Conservation (phyloP, 2,113 vertebrate species). For the Bufo gargarizans region DNA sequence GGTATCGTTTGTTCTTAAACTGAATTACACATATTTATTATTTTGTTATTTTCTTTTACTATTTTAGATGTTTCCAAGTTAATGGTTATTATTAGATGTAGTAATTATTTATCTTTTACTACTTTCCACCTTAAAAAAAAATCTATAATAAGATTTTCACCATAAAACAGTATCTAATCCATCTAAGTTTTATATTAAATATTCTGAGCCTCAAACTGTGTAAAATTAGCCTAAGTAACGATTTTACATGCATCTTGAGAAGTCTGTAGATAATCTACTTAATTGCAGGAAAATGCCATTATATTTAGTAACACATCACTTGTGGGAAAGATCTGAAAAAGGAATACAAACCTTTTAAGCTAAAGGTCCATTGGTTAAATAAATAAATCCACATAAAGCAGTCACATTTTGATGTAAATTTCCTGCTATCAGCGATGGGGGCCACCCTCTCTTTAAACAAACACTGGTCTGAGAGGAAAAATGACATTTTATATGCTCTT, state of each 20-base stretch:
- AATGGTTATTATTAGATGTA: too few species aligned
- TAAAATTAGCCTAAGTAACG: conserved; percentile 27
- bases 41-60: too few species aligned
- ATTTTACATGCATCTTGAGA: conserved; percentile 15
- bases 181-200: conserved; percentile 13
- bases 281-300: conserved; percentile 49
- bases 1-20: too few species aligned
- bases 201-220: not conserved
- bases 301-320: conserved; percentile 58
- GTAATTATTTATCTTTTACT: too few species aligned
- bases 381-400: conserved; percentile 57
- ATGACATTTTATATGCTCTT: conserved; percentile 22
- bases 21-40: too few species aligned
- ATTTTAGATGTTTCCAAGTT: too few species aligned
- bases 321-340: conserved; percentile 52
- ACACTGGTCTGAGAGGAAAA: conserved; percentile 53
- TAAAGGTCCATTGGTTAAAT: conserved; percentile 59
- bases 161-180: not conserved
- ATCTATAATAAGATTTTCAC: not conserved
- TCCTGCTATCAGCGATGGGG: conserved; percentile 51
- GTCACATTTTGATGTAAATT: conserved; percentile 57
- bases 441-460: conserved; percentile 54
- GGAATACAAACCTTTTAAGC: conserved; percentile 55
- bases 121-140: too few species aligned
- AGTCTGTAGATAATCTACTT: conserved; percentile 46